These are phyloP conservation scores for Corapipo altera DNA, from an alignment of 2,113 vertebrate species.

Conservation along the genomic window DNA sequence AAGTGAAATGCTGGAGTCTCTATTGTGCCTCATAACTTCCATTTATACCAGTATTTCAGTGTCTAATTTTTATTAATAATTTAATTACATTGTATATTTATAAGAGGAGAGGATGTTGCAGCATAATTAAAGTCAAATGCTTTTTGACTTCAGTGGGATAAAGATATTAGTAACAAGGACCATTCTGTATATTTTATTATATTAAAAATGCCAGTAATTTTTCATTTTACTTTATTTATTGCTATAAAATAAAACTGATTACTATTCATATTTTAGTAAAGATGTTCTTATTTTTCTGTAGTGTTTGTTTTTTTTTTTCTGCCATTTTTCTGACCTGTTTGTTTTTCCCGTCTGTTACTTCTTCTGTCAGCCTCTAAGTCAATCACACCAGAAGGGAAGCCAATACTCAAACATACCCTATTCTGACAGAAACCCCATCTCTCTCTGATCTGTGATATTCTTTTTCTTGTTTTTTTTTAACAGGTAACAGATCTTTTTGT, in stretches of 20 bases:
- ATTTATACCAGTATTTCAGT: background rate
- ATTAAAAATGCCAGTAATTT: background rate
- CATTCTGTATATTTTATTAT: background rate
- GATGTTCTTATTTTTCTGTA: background rate
- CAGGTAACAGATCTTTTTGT: background rate
- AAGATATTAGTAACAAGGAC: background rate
- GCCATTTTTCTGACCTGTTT: background rate
- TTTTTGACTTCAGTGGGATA: background rate
- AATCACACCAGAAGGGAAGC: background rate
- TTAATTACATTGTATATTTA: background rate
- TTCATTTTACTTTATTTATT: background rate
- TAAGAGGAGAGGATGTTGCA: background rate
- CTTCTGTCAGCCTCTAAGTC: background rate
- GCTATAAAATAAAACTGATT: background rate
- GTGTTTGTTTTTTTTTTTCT: background rate
- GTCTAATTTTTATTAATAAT: background rate
- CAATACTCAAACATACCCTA: background rate
- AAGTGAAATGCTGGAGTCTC: background rate
- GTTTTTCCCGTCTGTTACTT: constrained; percentile 35
- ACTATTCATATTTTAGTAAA: background rate
- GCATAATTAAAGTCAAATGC: background rate
- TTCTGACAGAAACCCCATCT: background rate
- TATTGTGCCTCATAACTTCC: background rate
- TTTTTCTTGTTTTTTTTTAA: background rate
- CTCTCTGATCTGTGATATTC: background rate